Conservation (phyloP, 2,888 invertebrate species). For the Eumacrocentrus americanus region DNA sequence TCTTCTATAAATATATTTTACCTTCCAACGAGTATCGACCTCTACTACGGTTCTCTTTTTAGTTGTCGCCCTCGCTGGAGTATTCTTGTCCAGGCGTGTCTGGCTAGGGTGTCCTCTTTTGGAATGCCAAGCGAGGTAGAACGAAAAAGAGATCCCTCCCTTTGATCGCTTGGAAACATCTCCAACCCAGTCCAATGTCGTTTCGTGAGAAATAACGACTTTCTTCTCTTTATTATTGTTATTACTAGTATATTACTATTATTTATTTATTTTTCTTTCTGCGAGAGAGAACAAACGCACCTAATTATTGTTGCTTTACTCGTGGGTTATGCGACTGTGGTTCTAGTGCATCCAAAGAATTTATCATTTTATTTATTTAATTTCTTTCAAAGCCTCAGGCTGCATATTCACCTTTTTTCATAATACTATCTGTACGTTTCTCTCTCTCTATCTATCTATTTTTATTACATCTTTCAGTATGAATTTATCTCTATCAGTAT, state of each 20-base stretch:
- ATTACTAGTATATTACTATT: too few relatives aligned
- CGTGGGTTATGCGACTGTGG: conserved; percentile 50
- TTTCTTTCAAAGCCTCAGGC: background rate
- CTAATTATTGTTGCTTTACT: conserved; percentile 50
- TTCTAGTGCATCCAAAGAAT: conserved; percentile 45
- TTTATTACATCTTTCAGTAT: background rate
- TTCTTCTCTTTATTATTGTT: too few relatives aligned
- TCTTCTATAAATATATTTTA: too few relatives aligned
- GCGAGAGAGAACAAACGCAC: conserved; percentile 36
- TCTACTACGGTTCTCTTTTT: too few relatives aligned
- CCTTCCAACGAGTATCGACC: too few relatives aligned
- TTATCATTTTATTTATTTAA: background rate
- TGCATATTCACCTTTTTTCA: too few relatives aligned
- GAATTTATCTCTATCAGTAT: background rate
- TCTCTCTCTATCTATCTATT: background rate
- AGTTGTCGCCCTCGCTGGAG: background rate
- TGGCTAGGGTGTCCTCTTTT: conserved; percentile 15
- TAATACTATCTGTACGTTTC: background rate
- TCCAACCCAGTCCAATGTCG: background rate
- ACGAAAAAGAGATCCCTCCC: background rate
- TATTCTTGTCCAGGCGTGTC: background rate
- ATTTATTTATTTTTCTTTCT: too few relatives aligned
- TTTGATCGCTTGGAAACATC: background rate
- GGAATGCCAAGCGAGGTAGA: conserved; percentile 39
- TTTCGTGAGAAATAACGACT: background rate